Evolutionary conservation across 2,113 vertebrate species (phyloP).

Genomic region (Chunga burmeisteri): DNA sequence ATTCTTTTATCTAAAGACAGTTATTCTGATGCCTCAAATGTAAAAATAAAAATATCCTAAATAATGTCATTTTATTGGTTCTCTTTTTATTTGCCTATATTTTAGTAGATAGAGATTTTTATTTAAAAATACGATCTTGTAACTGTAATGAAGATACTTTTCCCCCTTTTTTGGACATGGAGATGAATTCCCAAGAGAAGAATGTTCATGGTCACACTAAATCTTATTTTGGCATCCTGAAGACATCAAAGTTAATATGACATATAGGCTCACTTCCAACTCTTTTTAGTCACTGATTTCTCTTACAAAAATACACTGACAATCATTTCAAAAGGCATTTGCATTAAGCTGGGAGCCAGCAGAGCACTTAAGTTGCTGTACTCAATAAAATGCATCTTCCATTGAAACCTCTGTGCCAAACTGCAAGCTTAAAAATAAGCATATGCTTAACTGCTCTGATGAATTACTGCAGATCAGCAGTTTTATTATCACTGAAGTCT

Average conservation of each 20-base stretch:
- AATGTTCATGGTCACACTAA: neutral
- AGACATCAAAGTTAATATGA: neutral
- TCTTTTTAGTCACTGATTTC: neutral
- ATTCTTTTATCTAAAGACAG: neutral
- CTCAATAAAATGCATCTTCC: constrained; percentile 6
- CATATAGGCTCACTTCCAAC: neutral
- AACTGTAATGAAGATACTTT: neutral
- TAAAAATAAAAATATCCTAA: neutral
- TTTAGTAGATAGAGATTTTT: neutral
- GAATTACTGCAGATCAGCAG: neutral
- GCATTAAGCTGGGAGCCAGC: constrained; percentile 17
- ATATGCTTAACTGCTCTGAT: neutral
- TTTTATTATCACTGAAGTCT: neutral
- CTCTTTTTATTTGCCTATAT: neutral
- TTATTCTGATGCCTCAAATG: neutral
- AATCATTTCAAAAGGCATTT: constrained; percentile 6
- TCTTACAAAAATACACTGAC: neutral
- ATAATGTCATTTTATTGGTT: neutral
- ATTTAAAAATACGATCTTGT: neutral
- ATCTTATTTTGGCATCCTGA: neutral
- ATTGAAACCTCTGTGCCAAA: neutral
- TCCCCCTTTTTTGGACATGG: neutral
- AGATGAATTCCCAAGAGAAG: neutral
- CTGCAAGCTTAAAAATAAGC: neutral
- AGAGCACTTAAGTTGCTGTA: constrained; percentile 19